These are phyloP conservation scores for Plagiodera versicolora DNA, from an alignment of 2,888 invertebrate genomes.

Conservation along the genomic window DNA sequence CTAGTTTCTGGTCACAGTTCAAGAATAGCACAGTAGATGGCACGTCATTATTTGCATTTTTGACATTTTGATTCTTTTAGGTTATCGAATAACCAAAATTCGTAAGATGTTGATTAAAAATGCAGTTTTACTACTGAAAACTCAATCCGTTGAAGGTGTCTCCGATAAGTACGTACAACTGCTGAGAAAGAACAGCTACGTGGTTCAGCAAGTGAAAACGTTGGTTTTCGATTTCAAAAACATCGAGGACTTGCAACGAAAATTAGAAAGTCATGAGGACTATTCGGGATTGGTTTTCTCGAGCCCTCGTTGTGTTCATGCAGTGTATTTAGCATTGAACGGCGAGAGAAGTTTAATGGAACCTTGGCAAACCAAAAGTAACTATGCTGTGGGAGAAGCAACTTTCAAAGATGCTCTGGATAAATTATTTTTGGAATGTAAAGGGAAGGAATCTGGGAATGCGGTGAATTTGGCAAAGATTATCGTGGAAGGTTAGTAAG, in stretches of 20 bases:
- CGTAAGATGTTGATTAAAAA: constrained; percentile 38
- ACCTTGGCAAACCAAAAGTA: constrained; percentile 39
- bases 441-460: constrained; percentile 60
- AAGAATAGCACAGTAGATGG: too few relatives aligned
- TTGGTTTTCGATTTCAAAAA: constrained; percentile 59
- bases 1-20: too few relatives aligned
- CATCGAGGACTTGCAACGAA: constrained; percentile 52
- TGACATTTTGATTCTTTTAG: too few relatives aligned
- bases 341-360: constrained; percentile 34
- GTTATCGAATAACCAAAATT: not conserved
- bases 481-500: constrained; percentile 54
- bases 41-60: too few relatives aligned
- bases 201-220: constrained; percentile 57
- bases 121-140: constrained; percentile 48
- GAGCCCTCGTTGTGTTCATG: constrained; percentile 61
- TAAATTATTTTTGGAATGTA: constrained; percentile 55
- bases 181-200: constrained; percentile 54
- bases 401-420: constrained; percentile 56
- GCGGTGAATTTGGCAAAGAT: constrained; percentile 57
- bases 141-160: constrained; percentile 40
- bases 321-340: constrained; percentile 52
- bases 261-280: constrained; percentile 53
- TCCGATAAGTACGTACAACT: constrained; percentile 56
- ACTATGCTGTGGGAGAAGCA: constrained; percentile 58
- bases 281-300: constrained; percentile 60